Percentiles rank a stretch among this genome's conserved stretches.
phyloP scores from a whole-genome alignment of 2,113 vertebrate genomes.

The Pseudois nayaur region DNA sequence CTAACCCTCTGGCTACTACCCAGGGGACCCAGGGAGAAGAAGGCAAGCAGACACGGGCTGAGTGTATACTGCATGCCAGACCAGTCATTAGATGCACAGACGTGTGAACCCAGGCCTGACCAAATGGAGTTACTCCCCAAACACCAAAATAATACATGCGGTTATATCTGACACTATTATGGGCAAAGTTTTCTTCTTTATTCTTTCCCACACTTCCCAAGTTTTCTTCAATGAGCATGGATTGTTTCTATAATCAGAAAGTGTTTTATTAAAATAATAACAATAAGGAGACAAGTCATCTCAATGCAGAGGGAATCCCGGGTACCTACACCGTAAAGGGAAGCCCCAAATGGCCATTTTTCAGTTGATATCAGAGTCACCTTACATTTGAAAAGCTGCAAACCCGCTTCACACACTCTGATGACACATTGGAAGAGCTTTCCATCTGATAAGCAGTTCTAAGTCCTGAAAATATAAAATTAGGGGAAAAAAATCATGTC shows the following conservation, averaged over 20 bases:
- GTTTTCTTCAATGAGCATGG: background rate
- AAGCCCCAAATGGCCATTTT: background rate
- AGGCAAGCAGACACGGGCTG: background rate
- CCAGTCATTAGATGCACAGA: background rate
- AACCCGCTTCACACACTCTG: background rate
- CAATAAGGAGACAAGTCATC: background rate
- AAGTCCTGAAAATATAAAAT: background rate
- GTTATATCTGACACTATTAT: background rate
- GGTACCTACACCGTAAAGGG: background rate
- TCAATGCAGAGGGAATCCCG: background rate
- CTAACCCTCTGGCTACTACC: background rate
- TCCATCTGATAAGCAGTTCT: background rate
- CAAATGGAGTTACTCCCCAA: background rate
- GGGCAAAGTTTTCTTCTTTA: background rate
- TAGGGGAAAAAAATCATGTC: background rate
- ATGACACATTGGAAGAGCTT: background rate
- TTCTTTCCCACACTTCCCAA: background rate
- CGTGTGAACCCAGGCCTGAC: background rate
- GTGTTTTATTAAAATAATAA: background rate
- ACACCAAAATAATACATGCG: background rate
- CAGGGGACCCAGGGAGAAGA: background rate
- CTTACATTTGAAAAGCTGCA: background rate
- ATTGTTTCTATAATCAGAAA: background rate
- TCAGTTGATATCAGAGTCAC: background rate
- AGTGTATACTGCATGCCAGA: accelerated